A percentile compares a stretch with the other conserved stretches of the same genome.
phyloP scores from a whole-genome alignment of 2,113 vertebrate species.

The rabbit (Oryctolagus cuniculus) region mOryCun1.1 NC_091447.1:48523001-48523500 shows the following conservation, averaged over 20 bases:
- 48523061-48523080: too few species aligned
- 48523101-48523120: too few species aligned
- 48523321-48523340: not conserved
- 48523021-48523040: too few species aligned
- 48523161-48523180: too few species aligned
- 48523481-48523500: not conserved
- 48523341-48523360: not conserved
- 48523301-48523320: not conserved
- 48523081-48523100: too few species aligned
- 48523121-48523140: too few species aligned
- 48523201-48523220: slow-evolving; percentile 21
- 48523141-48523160: too few species aligned
- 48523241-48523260: not conserved
- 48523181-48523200: not conserved
- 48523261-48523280: not conserved
- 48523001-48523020: too few species aligned
- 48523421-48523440: not conserved
- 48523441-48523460: not conserved
- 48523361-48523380: not conserved
- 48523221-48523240: not conserved
- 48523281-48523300: not conserved
- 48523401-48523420: not conserved
- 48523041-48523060: too few species aligned
- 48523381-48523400: not conserved
- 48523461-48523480: not conserved